These are phyloP conservation scores for Paradisaea rubra DNA, from an alignment of 2,113 vertebrate genomes.

Conservation along the genomic window DNA sequence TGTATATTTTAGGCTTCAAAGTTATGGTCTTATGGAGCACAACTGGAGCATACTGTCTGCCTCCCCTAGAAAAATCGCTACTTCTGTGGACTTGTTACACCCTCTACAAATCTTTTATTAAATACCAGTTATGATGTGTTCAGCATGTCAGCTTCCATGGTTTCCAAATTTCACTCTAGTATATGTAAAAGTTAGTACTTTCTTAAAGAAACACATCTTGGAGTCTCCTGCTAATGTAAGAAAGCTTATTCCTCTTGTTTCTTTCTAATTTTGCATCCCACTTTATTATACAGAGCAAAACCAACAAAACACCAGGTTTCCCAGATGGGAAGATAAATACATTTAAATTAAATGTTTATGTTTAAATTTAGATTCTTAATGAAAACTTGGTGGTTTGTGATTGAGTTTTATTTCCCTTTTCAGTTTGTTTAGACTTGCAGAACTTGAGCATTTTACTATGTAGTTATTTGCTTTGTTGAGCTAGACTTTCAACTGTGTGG, in stretches of 20 bases:
- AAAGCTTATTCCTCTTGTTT: neutral
- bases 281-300: neutral
- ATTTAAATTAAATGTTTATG: neutral
- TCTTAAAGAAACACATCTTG: neutral
- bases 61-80: neutral
- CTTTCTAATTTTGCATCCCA: neutral
- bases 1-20: neutral
- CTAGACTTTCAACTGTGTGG: neutral
- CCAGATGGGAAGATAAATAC: neutral
- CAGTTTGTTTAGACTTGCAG: neutral
- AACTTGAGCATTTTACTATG: neutral
- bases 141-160: neutral
- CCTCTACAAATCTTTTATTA: neutral
- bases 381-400: neutral
- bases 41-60: neutral
- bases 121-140: neutral
- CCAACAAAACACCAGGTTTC: neutral
- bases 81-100: neutral
- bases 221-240: neutral
- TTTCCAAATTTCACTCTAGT: neutral
- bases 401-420: neutral
- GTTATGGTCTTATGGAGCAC: neutral
- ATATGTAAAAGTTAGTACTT: neutral
- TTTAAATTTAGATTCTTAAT: neutral
- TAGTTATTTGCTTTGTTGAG: neutral